A percentile compares a stretch with the other conserved stretches of the same genome.
Conservation (phyloP, 1,140 invertebrate genomes). For the Papilio helenus region DNA sequence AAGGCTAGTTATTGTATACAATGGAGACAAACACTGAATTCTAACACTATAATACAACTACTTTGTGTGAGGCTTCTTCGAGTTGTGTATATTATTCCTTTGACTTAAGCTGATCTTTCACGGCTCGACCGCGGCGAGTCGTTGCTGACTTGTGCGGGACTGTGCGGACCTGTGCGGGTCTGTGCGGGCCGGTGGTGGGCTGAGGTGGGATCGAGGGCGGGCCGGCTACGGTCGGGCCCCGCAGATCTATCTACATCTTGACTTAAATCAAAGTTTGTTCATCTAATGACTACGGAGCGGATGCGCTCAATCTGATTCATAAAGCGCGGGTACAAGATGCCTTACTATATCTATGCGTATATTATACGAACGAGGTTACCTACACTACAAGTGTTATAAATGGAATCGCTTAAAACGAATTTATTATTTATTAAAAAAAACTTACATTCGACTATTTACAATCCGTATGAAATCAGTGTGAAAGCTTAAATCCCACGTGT, state of each 20-base stretch:
- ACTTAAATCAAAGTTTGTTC: conserved; percentile 27
- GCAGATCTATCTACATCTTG: conserved; percentile 17
- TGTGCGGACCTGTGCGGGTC: not conserved
- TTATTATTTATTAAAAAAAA: conserved; percentile 1
- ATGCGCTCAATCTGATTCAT: not conserved
- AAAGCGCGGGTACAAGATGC: not conserved
- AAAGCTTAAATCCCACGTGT: not conserved
- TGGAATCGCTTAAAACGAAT: not conserved
- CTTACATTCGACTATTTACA: conserved; percentile 31
- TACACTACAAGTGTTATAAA: not conserved
- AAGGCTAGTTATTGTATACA: not conserved
- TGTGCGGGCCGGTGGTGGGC: not conserved
- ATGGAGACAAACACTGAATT: conserved; percentile 13
- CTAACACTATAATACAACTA: conserved; percentile 34
- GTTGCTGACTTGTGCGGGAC: no score
- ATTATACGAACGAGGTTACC: not conserved
- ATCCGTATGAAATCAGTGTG: conserved; percentile 26
- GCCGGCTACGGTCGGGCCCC: not conserved
- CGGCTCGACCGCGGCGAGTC: not conserved
- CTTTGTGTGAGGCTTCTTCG: conserved; percentile 33
- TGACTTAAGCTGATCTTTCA: not conserved
- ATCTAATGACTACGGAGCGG: not conserved
- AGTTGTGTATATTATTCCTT: conserved; percentile 25
- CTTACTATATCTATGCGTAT: not conserved
- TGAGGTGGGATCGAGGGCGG: not conserved